These are phyloP conservation scores for Plectrocnemia conspersa DNA, from an alignment of 1,140 invertebrate species.

Conservation along the genomic window DNA sequence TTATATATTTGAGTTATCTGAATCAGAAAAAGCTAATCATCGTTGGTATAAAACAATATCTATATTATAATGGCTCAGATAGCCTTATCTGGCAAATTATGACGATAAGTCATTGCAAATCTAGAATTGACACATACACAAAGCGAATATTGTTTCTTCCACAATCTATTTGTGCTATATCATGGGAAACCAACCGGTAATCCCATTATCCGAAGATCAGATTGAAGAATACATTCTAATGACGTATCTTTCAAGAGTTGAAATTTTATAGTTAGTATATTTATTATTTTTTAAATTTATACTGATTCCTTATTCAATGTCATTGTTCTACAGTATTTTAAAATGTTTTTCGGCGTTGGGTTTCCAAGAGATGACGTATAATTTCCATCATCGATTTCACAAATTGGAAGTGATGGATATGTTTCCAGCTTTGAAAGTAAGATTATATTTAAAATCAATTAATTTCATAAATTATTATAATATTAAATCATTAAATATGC, in stretches of 20 bases:
- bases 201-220: conserved; percentile 50
- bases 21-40: too few relatives aligned
- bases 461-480: background rate
- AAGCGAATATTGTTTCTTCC: too few relatives aligned
- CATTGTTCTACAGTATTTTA: conserved; percentile 46
- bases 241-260: conserved; percentile 54
- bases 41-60: too few relatives aligned
- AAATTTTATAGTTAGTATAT: conserved; percentile 54
- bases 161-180: too few relatives aligned
- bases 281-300: conserved; percentile 8
- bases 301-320: conserved; percentile 10
- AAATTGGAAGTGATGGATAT: conserved; percentile 47
- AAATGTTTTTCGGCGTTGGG: conserved; percentile 51
- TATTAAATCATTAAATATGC: conserved; percentile 22
- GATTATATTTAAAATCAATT: conserved; percentile 4
- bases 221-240: conserved; percentile 54
- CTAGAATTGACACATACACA: too few relatives aligned
- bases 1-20: too few relatives aligned
- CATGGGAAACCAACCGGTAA: conserved; percentile 46
- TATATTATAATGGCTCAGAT: too few relatives aligned
- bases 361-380: conserved; percentile 41
- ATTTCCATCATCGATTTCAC: conserved; percentile 50
- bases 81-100: too few relatives aligned
- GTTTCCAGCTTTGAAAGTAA: conserved; percentile 52
- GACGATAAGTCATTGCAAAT: too few relatives aligned